Conservation (phyloP, 2,888 invertebrate genomes). For the Ophioninae sp. region DNA sequence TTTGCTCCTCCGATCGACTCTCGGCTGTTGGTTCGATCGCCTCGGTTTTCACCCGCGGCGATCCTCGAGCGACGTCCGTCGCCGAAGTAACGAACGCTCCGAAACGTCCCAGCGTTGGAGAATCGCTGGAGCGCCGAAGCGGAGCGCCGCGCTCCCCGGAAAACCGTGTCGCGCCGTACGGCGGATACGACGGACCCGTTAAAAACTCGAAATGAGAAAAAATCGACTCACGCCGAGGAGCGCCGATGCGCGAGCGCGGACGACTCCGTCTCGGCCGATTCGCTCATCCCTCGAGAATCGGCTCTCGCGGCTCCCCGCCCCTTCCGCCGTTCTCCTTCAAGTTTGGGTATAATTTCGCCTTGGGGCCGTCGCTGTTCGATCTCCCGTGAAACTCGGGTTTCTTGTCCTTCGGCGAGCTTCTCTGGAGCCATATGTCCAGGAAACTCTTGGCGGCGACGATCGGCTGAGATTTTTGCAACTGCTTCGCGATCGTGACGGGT, state of each 20-base stretch:
- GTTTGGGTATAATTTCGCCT: constrained; percentile 89
- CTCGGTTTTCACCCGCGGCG: too few species aligned
- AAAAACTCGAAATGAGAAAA: too few species aligned
- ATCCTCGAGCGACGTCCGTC: too few species aligned
- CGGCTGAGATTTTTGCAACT: constrained; percentile 75
- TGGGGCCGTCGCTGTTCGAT: constrained; percentile 82
- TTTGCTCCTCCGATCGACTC: too few species aligned
- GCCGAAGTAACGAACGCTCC: too few species aligned
- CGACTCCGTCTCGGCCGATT: background rate
- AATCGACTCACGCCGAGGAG: background rate
- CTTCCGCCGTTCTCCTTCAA: constrained; percentile 83
- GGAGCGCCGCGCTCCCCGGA: too few species aligned
- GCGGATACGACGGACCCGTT: too few species aligned
- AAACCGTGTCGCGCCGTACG: too few species aligned
- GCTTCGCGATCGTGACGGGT: constrained; percentile 73
- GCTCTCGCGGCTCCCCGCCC: constrained; percentile 80
- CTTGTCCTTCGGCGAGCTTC: constrained; percentile 82
- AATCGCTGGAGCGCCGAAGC: too few species aligned
- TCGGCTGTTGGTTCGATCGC: too few species aligned
- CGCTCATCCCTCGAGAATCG: constrained; percentile 75
- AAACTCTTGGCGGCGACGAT: constrained; percentile 82
- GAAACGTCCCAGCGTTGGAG: too few species aligned
- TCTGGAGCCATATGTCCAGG: constrained; percentile 86
- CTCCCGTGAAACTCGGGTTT: constrained; percentile 85
- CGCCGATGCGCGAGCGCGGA: too few species aligned